A percentile compares a stretch with the other conserved stretches of the same genome.
These are phyloP conservation scores for Lepidonotus clava DNA, from an alignment of 2,888 invertebrate species.

Conservation along the genomic window DNA sequence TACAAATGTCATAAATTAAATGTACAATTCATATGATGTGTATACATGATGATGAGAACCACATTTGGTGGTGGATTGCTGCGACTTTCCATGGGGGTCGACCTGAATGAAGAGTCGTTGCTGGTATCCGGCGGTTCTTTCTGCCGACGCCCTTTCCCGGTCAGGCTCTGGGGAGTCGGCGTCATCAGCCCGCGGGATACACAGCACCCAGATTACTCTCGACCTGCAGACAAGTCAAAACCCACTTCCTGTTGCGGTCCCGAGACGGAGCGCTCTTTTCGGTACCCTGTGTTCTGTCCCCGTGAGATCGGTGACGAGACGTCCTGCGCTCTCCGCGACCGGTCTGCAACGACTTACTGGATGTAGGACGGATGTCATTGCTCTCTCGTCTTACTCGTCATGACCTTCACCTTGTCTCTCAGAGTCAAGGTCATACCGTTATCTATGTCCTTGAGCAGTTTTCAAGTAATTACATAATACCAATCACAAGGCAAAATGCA, in stretches of 20 bases:
- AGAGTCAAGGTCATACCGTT: neutral
- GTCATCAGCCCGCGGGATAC: neutral
- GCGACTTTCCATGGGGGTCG: neutral
- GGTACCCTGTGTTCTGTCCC: neutral
- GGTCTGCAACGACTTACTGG: neutral
- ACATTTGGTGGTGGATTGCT: too few relatives aligned
- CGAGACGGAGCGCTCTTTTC: neutral
- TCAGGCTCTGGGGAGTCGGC: neutral
- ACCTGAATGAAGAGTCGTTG: neutral
- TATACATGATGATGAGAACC: too few relatives aligned
- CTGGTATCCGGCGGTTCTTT: neutral
- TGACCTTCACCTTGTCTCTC: neutral
- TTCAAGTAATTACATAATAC: neutral
- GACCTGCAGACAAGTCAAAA: neutral
- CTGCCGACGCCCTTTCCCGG: constrained; percentile 2
- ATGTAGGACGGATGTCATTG: neutral
- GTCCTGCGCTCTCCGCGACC: neutral
- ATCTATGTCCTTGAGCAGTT: neutral
- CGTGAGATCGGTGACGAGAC: neutral
- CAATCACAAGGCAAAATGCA: too few relatives aligned
- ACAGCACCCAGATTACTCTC: neutral
- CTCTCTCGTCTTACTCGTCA: neutral
- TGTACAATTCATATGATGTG: too few relatives aligned
- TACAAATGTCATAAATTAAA: too few relatives aligned
- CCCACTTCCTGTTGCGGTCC: neutral